Evolutionary conservation across 2,797 vertebrate species (phyloP), one percentile per base, ranked within the genome.

Genomic region (Lemur catta): DNA sequence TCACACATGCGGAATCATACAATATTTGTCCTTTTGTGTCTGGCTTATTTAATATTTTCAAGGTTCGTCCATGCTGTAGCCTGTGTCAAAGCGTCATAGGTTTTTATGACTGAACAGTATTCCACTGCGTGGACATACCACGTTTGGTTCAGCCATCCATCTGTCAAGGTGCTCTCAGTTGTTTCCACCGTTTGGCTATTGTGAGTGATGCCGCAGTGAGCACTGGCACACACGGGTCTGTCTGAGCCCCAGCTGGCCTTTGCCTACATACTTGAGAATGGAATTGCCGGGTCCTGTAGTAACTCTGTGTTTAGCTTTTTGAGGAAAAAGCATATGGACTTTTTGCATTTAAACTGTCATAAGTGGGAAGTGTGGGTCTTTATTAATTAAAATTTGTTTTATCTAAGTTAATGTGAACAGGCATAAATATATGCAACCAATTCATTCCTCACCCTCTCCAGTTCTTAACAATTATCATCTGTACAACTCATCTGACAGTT

Each of bases 381-480:
- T 61, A 50, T 78, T 95, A 80, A 94, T 94, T 85, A 91, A 94
- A 88, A 89, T 50, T 1, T 82, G 9, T 84, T 93, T 95, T 78
- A 72, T 92, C 81, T 50, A 89, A 81, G 57, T 79, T 81, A 89
- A 65, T 10, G 1, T 63, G 65, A 81, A 91, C 74, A 91, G 84
- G 92, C 59, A 0, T 94, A 79, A 96, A 50, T 89, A 20, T 22
- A n/a, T 74, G 85, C 92, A 71, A 0, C 84, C 61, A 59, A 4
- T 91, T 96, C 93, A 86, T 59, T 88, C 52, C 38, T 96, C 10
- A 1, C 72, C 63, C 85, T 33, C 69, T 65, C 86, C 48, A 30
- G n/a, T 59, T 91, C 84, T 87, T 72, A 46, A 20, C 90, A 87
- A 28, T 89, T 96, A 82, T 48, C 84, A 20, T 76, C 75, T 28